Conservation (phyloP, 1,140 invertebrate genomes). For the Colletes gigas region DNA sequence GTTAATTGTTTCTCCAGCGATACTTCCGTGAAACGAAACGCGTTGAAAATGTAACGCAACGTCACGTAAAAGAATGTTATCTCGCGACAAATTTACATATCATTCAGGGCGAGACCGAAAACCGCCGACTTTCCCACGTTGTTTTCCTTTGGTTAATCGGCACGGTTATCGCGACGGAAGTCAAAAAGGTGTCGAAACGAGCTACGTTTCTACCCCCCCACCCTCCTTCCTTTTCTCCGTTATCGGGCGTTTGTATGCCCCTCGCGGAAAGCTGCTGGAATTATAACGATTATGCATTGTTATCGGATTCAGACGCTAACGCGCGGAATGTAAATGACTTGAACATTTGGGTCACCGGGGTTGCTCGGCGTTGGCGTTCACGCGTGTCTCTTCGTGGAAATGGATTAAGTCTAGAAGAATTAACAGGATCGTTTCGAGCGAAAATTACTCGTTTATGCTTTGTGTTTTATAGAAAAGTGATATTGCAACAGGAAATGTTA, state of each 20-base stretch:
- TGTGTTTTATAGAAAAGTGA: neutral
- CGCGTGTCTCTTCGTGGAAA: neutral
- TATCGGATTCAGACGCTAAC: neutral
- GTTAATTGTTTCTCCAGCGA: too few species aligned
- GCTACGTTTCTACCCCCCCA: neutral
- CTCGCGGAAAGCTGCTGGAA: neutral
- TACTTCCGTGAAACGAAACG: neutral
- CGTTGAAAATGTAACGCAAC: slow-evolving; percentile 37
- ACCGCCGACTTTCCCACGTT: slow-evolving; percentile 15
- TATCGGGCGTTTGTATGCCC: neutral
- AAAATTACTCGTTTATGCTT: neutral
- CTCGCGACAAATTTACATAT: slow-evolving; percentile 48
- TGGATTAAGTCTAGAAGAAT: neutral
- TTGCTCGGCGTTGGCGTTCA: neutral
- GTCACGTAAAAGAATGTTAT: slow-evolving; percentile 3
- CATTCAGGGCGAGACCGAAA: slow-evolving; percentile 1
- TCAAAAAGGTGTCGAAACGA: slow-evolving; percentile 38
- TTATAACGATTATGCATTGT: neutral
- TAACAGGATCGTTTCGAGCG: neutral
- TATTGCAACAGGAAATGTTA: too few species aligned
- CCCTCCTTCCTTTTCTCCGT: neutral
- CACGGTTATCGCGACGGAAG: slow-evolving; percentile 42
- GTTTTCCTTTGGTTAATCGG: slow-evolving; percentile 25
- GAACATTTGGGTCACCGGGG: slow-evolving; percentile 2
- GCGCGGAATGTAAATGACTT: slow-evolving; percentile 15